Evolutionary conservation across 2,797 vertebrate genomes (phyloP).

Genomic region (Trachurus trachurus): DNA sequence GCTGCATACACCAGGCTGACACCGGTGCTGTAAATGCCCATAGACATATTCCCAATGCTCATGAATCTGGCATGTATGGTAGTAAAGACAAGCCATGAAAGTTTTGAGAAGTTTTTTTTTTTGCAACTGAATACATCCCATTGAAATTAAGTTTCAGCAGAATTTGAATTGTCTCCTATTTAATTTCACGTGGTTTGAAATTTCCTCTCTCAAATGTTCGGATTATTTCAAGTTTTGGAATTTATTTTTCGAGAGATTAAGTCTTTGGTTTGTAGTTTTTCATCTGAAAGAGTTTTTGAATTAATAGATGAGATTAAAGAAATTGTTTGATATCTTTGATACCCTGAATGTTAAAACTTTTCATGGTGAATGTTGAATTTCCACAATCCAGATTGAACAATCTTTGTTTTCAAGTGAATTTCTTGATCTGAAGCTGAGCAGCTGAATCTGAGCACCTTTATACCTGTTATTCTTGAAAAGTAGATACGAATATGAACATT

Average conservation of each 20-base stretch:
- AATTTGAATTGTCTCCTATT: background rate
- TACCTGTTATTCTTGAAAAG: background rate
- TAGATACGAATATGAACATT: background rate
- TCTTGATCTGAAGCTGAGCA: background rate
- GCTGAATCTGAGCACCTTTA: background rate
- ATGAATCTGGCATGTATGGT: background rate
- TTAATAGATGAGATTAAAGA: background rate
- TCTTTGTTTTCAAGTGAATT: background rate
- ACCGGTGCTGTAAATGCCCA: background rate
- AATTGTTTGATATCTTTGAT: background rate
- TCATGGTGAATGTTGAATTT: background rate
- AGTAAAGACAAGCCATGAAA: background rate
- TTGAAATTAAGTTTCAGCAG: background rate
- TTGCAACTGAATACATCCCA: background rate
- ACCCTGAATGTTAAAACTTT: background rate
- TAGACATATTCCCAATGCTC: background rate
- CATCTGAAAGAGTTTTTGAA: background rate
- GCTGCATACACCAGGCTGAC: too few species aligned
- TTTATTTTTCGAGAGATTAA: background rate
- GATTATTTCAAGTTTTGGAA: background rate
- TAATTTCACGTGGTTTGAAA: background rate
- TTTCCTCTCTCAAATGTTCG: background rate
- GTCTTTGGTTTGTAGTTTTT: background rate
- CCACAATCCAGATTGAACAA: background rate
- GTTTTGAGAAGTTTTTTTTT: too few species aligned